Evolutionary conservation across 1,140 invertebrate species (phyloP), one percentile per base, ranked within the genome.

Genomic region (Goniozus legneri): DNA sequence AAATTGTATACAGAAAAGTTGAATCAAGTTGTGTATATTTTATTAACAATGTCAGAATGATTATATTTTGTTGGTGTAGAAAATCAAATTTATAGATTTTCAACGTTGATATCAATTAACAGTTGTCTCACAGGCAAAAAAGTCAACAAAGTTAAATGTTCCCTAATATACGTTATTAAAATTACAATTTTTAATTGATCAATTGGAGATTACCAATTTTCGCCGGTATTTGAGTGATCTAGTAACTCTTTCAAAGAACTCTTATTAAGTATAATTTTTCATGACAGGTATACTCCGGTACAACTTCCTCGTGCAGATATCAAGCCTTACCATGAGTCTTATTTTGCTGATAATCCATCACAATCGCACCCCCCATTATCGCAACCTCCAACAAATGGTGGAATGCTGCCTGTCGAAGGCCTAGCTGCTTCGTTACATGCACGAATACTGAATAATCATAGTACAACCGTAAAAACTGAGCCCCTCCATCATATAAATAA

Each of bases 341-440:
- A 85, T 53, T 86, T 87, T 57, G 72, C 77, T 42, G 84, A 86
- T 50, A 83, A 83, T 54, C 77, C 79, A 18, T 69, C 79, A 44
- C 60, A 65, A 37, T 63, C 64, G 32, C 41, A 39, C 1, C 62
- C 62, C 2, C 62, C 54, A 14, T 67, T 70, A 44, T 64, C 54
- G 8, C 65, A 69, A 47, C 48, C 59, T 8, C 38, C 62, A 3
- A 50, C 60, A 3, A 76, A 70, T 20, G 68, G 69, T 3, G 71
- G 76, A 35, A 60, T 69, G 16, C 55, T 70, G 30, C 73, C 79
- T 2, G 74, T 81, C 15, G 76, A 81, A 80, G 88, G 89, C 18
- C 64, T 92, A 30, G 89, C 89, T n/a, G 89, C 88, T 27, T 88
- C 87, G 21, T 67, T 91, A 37, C 88, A 90, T 59, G 87, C 87